phyloP scores from a whole-genome alignment of 2,113 vertebrate genomes.

The Phaethon lepturus region DNA sequence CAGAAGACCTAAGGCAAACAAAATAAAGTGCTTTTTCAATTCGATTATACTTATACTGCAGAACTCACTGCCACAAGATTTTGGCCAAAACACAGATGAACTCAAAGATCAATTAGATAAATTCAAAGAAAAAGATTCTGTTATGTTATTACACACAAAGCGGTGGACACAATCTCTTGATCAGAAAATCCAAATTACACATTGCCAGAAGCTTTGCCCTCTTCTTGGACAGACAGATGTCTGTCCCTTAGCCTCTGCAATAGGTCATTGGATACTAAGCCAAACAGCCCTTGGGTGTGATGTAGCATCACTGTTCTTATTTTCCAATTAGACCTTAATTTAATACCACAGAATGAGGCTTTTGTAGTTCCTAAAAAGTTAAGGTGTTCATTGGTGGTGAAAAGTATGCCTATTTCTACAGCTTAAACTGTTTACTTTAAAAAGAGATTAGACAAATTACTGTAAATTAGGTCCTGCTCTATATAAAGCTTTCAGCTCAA shows the following conservation, averaged over 20 bases:
- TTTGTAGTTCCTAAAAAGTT: not conserved
- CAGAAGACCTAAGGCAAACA: conserved; percentile 27
- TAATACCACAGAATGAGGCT: not conserved
- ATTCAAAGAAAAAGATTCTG: not conserved
- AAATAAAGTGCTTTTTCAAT: not conserved
- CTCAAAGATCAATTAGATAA: not conserved
- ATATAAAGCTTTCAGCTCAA: not conserved
- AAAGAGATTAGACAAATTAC: not conserved
- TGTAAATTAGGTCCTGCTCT: not conserved
- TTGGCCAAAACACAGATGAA: not conserved
- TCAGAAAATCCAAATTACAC: not conserved
- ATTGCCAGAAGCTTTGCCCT: not conserved
- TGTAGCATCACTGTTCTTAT: not conserved
- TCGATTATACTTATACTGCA: not conserved
- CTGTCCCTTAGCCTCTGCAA: not conserved
- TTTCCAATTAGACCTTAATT: not conserved
- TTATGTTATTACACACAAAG: not conserved
- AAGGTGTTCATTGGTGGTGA: not conserved
- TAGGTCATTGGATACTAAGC: not conserved
- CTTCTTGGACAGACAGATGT: not conserved
- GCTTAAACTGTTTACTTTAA: not conserved
- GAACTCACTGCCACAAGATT: not conserved
- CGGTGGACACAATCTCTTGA: not conserved
- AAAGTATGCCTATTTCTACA: not conserved
- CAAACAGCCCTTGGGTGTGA: not conserved